Evolutionary conservation across 1,140 invertebrate species (phyloP), one percentile per base, ranked within the genome.

Genomic region (Drosophila auraria): DNA sequence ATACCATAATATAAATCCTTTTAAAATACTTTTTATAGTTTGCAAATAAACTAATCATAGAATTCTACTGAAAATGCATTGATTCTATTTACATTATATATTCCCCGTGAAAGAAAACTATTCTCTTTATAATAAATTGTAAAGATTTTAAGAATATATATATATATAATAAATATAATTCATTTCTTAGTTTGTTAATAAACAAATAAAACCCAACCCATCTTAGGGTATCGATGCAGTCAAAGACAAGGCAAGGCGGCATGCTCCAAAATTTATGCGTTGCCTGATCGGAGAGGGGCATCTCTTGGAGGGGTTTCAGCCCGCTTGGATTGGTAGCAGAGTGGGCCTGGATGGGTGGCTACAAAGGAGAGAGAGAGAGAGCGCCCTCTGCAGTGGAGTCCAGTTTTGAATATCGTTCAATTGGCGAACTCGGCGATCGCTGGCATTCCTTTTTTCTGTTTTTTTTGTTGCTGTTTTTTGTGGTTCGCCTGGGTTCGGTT

Each of bases 241-340:
- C 33, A 36, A 11, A 11, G 33, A 11, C 33, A 3, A 9, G 9
- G 27, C 27, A 30, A 30, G 27, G 1, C 1, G 17, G 45, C 50
- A 65, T 87, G 83, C 71, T 87, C 72, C 69, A 81, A 89, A 87
- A 89, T 81, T 66, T 79, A 90, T 87, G 86, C 78, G 84, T 89
- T 78, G 70, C 63, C 53, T 33, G 63, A 30, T 50, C n/a, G n/a
- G 38, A 44, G 66, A 27, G 69, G 70, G 69, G 70, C 11, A 36
- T 14, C 9, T 38, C 36, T 20, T 33, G 20, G 33, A 50, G 45
- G 59, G 30, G 58, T 20, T 23, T 14, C 14, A 12, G 38, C 38
- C 38, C 14, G 15, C 9, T 27, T 20, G 54, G 40, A 62, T 15
- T 40, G 5, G 38, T 8, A 25, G 36, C 36, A 57, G 54, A 57